phyloP scores from a whole-genome alignment of 2,888 invertebrate species.

The Aphrophora alni region DNA sequence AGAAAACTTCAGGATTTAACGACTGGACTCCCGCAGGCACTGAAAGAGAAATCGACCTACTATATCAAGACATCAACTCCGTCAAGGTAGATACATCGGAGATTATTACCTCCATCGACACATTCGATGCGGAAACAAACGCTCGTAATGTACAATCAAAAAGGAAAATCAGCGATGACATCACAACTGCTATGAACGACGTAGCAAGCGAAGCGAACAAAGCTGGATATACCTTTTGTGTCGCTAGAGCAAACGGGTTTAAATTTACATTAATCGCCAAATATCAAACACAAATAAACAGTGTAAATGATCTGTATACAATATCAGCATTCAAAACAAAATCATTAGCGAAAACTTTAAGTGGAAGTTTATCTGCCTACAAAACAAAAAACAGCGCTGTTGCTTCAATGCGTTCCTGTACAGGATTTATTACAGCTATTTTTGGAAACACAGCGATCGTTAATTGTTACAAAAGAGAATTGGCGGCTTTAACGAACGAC shows the following conservation, averaged over 20 bases:
- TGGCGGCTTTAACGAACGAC: neutral
- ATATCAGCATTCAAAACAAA: neutral
- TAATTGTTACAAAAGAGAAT: neutral
- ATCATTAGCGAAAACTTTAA: neutral
- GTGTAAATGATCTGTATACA: neutral
- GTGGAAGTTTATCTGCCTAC: neutral
- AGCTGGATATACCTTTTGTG: neutral
- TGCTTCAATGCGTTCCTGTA: neutral
- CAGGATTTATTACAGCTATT: neutral
- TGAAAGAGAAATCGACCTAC: neutral
- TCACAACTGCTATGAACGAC: neutral
- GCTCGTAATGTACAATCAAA: neutral
- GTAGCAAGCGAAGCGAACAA: neutral
- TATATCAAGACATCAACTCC: neutral
- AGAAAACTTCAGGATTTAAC: neutral
- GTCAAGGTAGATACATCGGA: neutral
- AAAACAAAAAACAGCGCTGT: neutral
- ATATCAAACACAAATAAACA: neutral
- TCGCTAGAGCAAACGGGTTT: neutral
- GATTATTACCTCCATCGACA: neutral
- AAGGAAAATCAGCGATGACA: neutral
- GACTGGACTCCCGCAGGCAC: neutral
- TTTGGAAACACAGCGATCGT: neutral
- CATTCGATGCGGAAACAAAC: neutral
- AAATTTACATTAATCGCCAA: neutral